Percentiles rank a stretch among this genome's conserved stretches.
These are phyloP conservation scores for Heteromurus nitidus DNA, from an alignment of 2,888 invertebrate genomes.

Conservation along the genomic window DNA sequence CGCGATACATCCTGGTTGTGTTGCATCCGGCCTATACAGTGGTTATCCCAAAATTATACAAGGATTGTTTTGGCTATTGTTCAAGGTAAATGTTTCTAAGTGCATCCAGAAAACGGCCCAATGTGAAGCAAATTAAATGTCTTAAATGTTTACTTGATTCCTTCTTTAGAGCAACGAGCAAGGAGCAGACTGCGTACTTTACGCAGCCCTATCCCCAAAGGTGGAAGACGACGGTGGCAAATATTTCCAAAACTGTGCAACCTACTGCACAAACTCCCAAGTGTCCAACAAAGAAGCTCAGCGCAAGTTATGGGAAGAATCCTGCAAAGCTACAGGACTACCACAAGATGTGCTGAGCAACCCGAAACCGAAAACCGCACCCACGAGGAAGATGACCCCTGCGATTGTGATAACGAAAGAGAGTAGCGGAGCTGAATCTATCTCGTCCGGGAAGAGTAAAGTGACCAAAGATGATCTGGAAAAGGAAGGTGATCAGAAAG, in stretches of 20 bases:
- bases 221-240: slow-evolving; percentile 86
- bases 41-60: slow-evolving; percentile 41
- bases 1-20: slow-evolving; percentile 91
- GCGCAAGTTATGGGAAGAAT: slow-evolving; percentile 82
- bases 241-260: slow-evolving; percentile 85
- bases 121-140: background rate
- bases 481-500: slow-evolving; percentile 30
- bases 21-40: slow-evolving; percentile 88
- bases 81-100: slow-evolving; percentile 83
- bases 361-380: slow-evolving; percentile 11
- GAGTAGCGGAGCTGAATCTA: slow-evolving; percentile 50
- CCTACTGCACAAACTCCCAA: slow-evolving; percentile 75
- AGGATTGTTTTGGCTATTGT: slow-evolving; percentile 80
- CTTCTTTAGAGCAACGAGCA: slow-evolving; percentile 82
- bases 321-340: slow-evolving; percentile 76
- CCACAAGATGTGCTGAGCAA: slow-evolving; percentile 44
- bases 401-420: slow-evolving; percentile 58
- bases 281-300: slow-evolving; percentile 80
- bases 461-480: slow-evolving; percentile 44
- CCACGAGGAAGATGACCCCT: slow-evolving; percentile 44
- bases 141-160: background rate
- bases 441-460: slow-evolving; percentile 46
- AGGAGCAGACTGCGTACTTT: slow-evolving; percentile 87
- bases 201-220: slow-evolving; percentile 84
- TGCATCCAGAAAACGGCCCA: too few species aligned